A percentile compares a stretch with the other conserved stretches of the same genome.
Evolutionary conservation across 2,113 vertebrate genomes (phyloP).

Genomic region (Peromyscus maniculatus): DNA sequence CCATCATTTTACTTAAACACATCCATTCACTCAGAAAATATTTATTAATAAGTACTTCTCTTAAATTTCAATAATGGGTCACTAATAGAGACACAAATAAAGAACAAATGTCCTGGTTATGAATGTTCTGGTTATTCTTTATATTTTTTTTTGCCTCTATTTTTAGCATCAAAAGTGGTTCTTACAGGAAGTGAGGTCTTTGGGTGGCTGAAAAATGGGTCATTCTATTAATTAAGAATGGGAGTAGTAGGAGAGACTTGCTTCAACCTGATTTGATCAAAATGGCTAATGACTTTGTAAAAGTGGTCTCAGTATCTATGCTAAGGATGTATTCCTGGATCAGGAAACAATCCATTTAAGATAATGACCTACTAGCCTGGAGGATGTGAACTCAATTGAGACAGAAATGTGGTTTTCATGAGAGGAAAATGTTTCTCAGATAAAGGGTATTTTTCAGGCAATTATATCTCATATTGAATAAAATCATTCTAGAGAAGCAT

Average conservation of each 20-base stretch:
- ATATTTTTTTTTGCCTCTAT: slow-evolving; percentile 66
- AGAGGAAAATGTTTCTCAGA: neutral
- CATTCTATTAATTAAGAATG: slow-evolving; percentile 83
- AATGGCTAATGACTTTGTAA: slow-evolving; percentile 86
- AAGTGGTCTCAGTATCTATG: slow-evolving; percentile 81
- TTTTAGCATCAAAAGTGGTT: slow-evolving; percentile 81
- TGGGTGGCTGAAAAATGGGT: slow-evolving; percentile 84
- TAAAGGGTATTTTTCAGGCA: neutral
- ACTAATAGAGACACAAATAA: slow-evolving; percentile 2
- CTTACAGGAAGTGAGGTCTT: slow-evolving; percentile 70
- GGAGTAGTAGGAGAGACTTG: slow-evolving; percentile 54
- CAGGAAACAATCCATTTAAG: slow-evolving; percentile 71
- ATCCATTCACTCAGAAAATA: slow-evolving; percentile 2
- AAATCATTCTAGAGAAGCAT: neutral
- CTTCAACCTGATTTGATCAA: slow-evolving; percentile 85
- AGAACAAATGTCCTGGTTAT: slow-evolving; percentile 63
- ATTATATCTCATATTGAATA: neutral
- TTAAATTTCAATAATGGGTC: slow-evolving; percentile 31
- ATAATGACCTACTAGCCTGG: slow-evolving; percentile 64
- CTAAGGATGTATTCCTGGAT: slow-evolving; percentile 75
- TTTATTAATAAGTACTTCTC: neutral
- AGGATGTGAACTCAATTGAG: slow-evolving; percentile 51
- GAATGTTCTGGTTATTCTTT: slow-evolving; percentile 41
- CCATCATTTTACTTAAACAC: neutral
- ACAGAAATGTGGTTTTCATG: slow-evolving; percentile 49